Base-by-base conservation (phyloP, 2,113 vertebrate species). In the Saccopteryx leptura region DNA sequence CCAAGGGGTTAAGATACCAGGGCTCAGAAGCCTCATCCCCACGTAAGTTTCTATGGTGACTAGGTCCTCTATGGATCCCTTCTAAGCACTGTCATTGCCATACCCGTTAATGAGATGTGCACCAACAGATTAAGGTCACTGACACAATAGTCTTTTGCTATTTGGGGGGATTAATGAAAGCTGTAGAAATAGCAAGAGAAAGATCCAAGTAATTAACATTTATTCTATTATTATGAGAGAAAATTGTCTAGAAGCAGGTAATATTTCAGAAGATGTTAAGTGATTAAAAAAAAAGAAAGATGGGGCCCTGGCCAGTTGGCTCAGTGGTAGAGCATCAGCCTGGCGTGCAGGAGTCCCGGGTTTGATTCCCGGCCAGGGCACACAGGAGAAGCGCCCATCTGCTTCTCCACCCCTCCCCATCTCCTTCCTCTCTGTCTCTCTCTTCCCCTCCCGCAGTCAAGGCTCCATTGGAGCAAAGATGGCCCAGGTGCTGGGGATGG, bases 141-240 rank as follows among this genome's bases (percentile, higher is more conserved):
- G 17, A 69, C n/a, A 58, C 13, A 58, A 65, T 0, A 39, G 19
- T 9, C 52, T 88, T 94, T 88, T 50, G 48, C 15, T 88, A 66
- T 71, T 72, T 72, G 5, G 1, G 26, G 26, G 31, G 4, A 89
- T 0, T 74, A 5, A 13, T 24, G 63, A 82, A 89, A 75, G 33
- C 63, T 75, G 4, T 18, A 84, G 33, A 89, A 54, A 76, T 9
- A 83, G 26, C 39, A 82, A 93, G 46, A 60, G 33, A 63, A 92
- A 84, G 1, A 9, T 63, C 17, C 74, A 83, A 86, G 8, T 56
- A 75, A 93, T 26, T 89, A 93, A 88, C 5, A n/a, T 84, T 61
- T 74, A 63, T 52, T 28, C 94, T 84, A 66, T 46, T 78, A 84
- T 56, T 96, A 65, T 83, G 79, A 87, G 33, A 85, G n/a, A 87